Percentiles rank a stretch among this genome's conserved stretches.
phyloP scores from a whole-genome alignment of 2,888 invertebrate species.

The Watsonalla cultraria region DNA sequence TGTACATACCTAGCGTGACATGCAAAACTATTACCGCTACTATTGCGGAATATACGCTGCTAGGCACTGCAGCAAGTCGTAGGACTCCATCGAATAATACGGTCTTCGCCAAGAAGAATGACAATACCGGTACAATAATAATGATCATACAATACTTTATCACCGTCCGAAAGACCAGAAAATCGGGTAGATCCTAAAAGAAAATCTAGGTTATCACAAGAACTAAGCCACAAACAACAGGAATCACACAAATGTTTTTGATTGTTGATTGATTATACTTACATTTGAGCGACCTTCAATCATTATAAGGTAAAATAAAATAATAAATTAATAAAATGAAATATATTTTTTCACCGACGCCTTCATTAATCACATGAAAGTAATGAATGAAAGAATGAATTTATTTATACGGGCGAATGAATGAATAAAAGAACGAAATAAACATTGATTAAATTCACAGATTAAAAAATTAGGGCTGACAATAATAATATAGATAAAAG shows the following conservation, averaged over 20 bases:
- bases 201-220: constrained; percentile 22
- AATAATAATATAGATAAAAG: too few relatives aligned
- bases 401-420: not conserved
- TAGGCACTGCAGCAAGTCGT: constrained; percentile 74
- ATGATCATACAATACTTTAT: constrained; percentile 87
- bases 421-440: not conserved
- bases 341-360: constrained; percentile 15
- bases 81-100: constrained; percentile 84
- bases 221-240: not conserved
- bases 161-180: constrained; percentile 86
- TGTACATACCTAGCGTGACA: constrained; percentile 86
- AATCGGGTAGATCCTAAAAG: constrained; percentile 82
- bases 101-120: constrained; percentile 85
- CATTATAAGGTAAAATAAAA: constrained; percentile 61
- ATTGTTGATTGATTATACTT: constrained; percentile 29
- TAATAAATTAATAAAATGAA: constrained; percentile 36
- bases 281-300: constrained; percentile 76
- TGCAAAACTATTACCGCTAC: constrained; percentile 87
- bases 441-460: too few relatives aligned
- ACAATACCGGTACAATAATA: constrained; percentile 85
- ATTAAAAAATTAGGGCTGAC: too few relatives aligned
- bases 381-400: constrained; percentile 8
- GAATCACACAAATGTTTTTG: not conserved
- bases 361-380: constrained; percentile 33
- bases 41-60: constrained; percentile 89